Conservation (phyloP, 2,888 invertebrate species). For the Sceliomorpha sp. region DNA sequence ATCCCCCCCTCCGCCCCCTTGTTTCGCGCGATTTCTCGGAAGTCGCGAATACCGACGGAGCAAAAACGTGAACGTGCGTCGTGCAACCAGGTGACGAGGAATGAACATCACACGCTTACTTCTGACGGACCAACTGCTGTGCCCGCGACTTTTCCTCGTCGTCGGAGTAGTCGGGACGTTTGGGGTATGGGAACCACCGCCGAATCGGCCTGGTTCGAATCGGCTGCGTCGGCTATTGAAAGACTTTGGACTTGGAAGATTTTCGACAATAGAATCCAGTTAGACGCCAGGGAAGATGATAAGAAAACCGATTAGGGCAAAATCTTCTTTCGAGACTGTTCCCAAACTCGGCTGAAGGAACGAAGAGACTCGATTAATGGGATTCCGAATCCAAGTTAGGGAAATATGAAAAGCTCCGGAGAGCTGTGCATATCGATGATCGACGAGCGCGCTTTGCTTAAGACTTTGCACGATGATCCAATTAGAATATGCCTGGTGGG, state of each 20-base stretch:
- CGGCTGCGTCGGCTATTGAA: too few relatives aligned
- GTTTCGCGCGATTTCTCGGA: conserved; percentile 55
- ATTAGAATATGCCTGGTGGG: conserved; percentile 52
- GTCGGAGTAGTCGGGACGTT: background rate
- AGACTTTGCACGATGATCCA: conserved; percentile 56
- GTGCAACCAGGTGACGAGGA: conserved; percentile 41
- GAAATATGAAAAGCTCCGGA: conserved; percentile 5
- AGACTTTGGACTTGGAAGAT: too few relatives aligned
- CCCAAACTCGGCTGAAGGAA: background rate
- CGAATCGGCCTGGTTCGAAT: too few relatives aligned
- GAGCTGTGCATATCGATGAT: conserved; percentile 7
- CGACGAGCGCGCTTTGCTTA: conserved; percentile 12
- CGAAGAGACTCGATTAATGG: conserved; percentile 6
- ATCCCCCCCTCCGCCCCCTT: too few relatives aligned
- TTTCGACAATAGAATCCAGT: too few relatives aligned
- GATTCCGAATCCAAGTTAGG: background rate
- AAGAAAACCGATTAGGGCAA: too few relatives aligned
- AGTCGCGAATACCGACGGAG: conserved; percentile 27
- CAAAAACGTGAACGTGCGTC: too few relatives aligned
- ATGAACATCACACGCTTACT: conserved; percentile 30
- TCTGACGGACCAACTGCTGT: conserved; percentile 5
- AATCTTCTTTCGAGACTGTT: too few relatives aligned
- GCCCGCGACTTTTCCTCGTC: background rate
- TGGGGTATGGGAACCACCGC: too few relatives aligned
- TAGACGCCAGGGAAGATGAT: too few relatives aligned